Conservation (phyloP, 2,797 vertebrate genomes). For the Limosa lapponica region DNA sequence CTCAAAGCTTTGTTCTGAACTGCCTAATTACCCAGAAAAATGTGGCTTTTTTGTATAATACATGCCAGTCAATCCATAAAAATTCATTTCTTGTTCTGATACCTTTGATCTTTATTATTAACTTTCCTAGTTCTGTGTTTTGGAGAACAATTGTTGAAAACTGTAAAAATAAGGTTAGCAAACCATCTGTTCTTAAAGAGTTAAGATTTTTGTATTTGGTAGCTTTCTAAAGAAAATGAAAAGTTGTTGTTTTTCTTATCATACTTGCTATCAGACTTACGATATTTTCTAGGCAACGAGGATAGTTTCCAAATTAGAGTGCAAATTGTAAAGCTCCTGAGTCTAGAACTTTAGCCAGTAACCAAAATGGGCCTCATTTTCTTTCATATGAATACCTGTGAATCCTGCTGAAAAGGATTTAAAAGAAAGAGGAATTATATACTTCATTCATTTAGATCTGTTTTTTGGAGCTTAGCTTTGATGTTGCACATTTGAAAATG, state of each 20-base stretch:
- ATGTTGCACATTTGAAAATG: neutral
- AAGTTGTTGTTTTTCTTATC: neutral
- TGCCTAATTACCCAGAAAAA: neutral
- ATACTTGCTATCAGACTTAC: neutral
- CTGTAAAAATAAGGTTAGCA: neutral
- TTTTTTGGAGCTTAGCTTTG: neutral
- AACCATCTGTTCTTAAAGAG: neutral
- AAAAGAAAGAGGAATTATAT: neutral
- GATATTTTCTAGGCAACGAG: neutral
- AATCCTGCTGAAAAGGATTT: neutral
- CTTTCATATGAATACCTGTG: neutral
- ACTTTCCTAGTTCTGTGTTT: neutral
- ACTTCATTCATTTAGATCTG: neutral
- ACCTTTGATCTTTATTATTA: slow-evolving; percentile 19
- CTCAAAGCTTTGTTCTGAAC: slow-evolving; percentile 6
- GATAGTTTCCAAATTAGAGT: neutral
- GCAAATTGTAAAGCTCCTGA: neutral
- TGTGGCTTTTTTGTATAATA: neutral
- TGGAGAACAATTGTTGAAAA: neutral
- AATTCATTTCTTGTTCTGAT: neutral
- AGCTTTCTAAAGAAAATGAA: neutral
- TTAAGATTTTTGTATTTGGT: neutral
- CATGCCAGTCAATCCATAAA: neutral
- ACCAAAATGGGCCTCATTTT: neutral
- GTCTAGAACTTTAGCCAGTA: neutral